These are phyloP conservation scores for Crossoptilon crossoptilon DNA, from an alignment of 2,797 vertebrate genomes.

Conservation along the genomic window DNA sequence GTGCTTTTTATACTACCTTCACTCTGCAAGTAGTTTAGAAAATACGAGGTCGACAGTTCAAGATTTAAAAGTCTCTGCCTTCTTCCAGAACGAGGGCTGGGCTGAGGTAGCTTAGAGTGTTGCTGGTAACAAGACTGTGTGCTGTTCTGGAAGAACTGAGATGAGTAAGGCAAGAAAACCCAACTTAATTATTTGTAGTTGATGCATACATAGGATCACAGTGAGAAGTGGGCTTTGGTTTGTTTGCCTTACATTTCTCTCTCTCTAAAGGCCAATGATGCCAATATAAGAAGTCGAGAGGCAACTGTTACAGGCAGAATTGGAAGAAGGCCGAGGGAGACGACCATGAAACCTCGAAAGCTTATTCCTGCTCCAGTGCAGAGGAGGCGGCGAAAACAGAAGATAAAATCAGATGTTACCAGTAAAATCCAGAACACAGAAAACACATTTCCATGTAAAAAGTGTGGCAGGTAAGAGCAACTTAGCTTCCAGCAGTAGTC, in stretches of 20 bases:
- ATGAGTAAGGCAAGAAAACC: not conserved
- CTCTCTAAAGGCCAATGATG: conserved; percentile 79
- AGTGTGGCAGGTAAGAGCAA: conserved; percentile 93
- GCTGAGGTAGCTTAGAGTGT: not conserved
- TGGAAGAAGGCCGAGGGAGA: conserved; percentile 79
- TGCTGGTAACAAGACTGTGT: not conserved
- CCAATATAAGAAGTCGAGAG: conserved; percentile 83
- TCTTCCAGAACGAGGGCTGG: not conserved
- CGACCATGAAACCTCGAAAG: conserved; percentile 78
- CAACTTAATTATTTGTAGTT: not conserved
- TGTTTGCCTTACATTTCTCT: not conserved
- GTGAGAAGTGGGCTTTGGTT: conserved; percentile 1
- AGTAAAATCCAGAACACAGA: conserved; percentile 86
- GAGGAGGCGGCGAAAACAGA: conserved; percentile 79
- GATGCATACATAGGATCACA: not conserved
- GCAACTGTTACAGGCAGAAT: conserved; percentile 41
- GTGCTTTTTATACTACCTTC: not conserved
- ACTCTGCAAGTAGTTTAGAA: not conserved
- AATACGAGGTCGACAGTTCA: not conserved
- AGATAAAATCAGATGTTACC: conserved; percentile 72
- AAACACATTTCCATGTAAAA: conserved; percentile 98
- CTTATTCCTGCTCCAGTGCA: conserved; percentile 66
- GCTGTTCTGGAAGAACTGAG: not conserved
- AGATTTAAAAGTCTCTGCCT: not conserved
- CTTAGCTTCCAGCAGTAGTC: not conserved